phyloP scores from a whole-genome alignment of 2,888 invertebrate genomes.

The Parnassius apollo region DNA sequence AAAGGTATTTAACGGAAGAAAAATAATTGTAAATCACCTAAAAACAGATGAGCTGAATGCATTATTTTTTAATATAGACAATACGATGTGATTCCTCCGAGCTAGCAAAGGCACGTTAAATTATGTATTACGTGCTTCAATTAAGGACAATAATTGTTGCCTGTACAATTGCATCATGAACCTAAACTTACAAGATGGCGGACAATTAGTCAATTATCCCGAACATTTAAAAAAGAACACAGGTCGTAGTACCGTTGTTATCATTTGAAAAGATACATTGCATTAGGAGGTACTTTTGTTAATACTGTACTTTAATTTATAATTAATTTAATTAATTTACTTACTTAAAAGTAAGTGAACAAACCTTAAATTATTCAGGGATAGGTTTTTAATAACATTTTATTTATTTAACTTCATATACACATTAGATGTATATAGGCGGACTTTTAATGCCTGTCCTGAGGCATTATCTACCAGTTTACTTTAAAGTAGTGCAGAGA shows the following conservation, averaged over 20 bases:
- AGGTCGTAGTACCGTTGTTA: no score
- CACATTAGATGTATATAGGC: no score
- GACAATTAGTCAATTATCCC: conserved; percentile 12
- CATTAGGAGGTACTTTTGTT: not conserved
- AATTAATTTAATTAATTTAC: no score
- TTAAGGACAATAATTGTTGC: conserved; percentile 29
- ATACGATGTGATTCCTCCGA: conserved; percentile 24
- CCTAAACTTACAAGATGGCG: conserved; percentile 23
- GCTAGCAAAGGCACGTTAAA: conserved; percentile 18
- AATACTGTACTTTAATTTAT: no score
- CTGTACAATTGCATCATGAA: conserved; percentile 19
- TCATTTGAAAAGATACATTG: not conserved
- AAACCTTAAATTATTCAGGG: no score
- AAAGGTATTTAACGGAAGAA: no score
- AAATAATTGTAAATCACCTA: not conserved
- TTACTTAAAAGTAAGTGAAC: no score
- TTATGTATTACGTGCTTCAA: conserved; percentile 24
- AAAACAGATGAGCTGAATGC: not conserved
- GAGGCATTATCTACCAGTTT: no score
- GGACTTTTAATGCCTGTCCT: no score
- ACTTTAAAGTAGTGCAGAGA: no score
- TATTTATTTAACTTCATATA: no score
- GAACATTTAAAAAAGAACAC: not conserved
- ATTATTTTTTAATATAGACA: conserved; percentile 8
- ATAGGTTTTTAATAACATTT: no score